Conservation (phyloP, 2,113 vertebrate genomes). For the Dromaius novaehollandiae region DNA sequence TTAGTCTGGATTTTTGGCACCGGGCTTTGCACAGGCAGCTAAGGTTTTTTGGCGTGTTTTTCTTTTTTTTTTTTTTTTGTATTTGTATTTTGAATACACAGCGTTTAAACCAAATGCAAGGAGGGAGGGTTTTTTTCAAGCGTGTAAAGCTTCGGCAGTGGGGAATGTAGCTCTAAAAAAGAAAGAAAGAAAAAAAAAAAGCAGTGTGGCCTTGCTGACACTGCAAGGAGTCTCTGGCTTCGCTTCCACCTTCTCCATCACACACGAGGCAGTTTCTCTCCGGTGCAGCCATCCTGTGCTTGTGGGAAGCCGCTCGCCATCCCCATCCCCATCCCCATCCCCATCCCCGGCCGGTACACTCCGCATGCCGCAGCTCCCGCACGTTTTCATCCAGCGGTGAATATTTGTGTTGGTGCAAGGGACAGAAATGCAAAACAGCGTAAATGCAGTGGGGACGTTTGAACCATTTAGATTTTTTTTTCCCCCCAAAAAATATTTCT, state of each 20-base stretch:
- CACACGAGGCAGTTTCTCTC: not conserved
- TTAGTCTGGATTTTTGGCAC: constrained; percentile 26
- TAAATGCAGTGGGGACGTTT: not conserved
- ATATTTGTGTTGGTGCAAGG: not conserved
- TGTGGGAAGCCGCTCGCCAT: not conserved
- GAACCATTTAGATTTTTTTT: not conserved
- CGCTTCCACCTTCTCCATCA: too few species aligned
- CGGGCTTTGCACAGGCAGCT: not conserved
- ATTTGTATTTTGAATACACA: not conserved
- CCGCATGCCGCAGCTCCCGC: not conserved
- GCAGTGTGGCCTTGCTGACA: too few species aligned
- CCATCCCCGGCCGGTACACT: not conserved
- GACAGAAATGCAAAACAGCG: not conserved
- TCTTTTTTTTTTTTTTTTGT: not conserved
- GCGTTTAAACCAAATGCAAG: not conserved
- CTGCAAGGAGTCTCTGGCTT: too few species aligned
- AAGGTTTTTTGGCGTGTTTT: not conserved
- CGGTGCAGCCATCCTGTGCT: not conserved
- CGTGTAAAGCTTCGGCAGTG: not conserved
- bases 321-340: not conserved
- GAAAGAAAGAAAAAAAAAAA: too few species aligned
- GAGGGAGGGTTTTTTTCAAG: not conserved
- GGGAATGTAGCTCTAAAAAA: too few species aligned
- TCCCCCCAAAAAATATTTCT: fast-evolving
- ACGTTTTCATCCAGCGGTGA: not conserved